Evolutionary conservation across 2,113 vertebrate species (phyloP), one percentile per base, ranked within the genome.

Genomic region (Hippoglossus stenolepis): DNA sequence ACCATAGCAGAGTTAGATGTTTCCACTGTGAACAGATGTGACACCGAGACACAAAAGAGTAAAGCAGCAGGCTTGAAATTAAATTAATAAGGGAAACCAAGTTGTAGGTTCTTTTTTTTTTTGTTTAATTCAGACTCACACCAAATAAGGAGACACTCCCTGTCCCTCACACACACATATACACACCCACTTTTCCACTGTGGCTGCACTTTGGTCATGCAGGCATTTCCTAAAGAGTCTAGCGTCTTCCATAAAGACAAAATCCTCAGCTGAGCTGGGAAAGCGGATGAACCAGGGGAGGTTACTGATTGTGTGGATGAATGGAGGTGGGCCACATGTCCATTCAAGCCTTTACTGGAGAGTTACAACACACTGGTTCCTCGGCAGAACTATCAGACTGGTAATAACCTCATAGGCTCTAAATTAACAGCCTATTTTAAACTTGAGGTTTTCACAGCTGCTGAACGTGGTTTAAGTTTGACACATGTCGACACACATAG

Each of bases 181-280:
- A 58, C 69, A 71, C 68, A 70, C 80, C 38, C 66, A 73, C 68
- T 72, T 89, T 92, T 90, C 85, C 88, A 82, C 84, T 79, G 82
- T 70, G 83, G 82, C 78, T 80, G 80, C 71, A 56, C 76, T 90
- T 80, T 80, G 85, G 90, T 87, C 78, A 73, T 78, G 73, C 73
- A 88, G 88, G 88, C 83, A 89, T 92, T 92, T 92, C 85, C 90
- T 90, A 35, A 73, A 77, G 64, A 66, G 80, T 82, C 76, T 54
- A 40, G 68, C 20, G 3, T 78, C 67, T 28, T 79, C 72, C 38
- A 74, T 58, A 31, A 68, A 77, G 53, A 8, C 68, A 17, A 3
- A 72, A 71, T 64, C 61, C 62, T 35, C 20, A 51, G 24, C 66
- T 59, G 54, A 68, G 58, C 14, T 14, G 64, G 62, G 73, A 0